Evolutionary conservation across 2,113 vertebrate species (phyloP).

Genomic region (Himantopus leucocephalus): DNA sequence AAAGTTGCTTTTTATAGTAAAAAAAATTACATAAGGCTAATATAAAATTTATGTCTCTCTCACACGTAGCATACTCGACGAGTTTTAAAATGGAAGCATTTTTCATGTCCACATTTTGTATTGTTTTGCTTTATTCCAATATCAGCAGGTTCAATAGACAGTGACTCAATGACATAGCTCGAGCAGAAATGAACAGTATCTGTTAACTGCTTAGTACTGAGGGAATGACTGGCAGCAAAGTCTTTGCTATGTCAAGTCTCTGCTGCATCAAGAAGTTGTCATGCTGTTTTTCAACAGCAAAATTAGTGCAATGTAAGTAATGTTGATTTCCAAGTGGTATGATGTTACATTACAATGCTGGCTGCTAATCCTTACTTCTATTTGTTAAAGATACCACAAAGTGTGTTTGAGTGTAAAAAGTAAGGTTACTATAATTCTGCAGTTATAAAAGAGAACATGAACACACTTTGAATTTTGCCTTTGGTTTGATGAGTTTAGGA

Average conservation of each 20-base stretch:
- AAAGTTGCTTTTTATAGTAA: neutral
- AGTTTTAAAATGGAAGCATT: neutral
- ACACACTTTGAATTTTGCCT: neutral
- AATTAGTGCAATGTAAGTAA: neutral
- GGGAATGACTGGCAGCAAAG: neutral
- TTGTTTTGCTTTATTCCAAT: neutral
- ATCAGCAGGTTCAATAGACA: neutral
- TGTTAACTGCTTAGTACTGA: neutral
- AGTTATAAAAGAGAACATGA: neutral
- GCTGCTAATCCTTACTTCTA: neutral
- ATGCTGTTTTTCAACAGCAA: neutral
- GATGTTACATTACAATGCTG: neutral
- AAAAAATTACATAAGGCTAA: neutral
- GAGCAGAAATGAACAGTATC: neutral
- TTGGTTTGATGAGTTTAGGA: neutral
- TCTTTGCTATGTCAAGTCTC: neutral
- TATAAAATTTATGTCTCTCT: neutral
- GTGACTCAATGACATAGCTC: neutral
- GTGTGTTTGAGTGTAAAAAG: neutral
- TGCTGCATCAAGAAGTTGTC: neutral
- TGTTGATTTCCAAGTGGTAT: neutral
- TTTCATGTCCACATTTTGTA: neutral
- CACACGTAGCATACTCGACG: accelerated
- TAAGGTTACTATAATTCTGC: neutral
- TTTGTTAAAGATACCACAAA: neutral